A percentile compares a stretch with the other conserved stretches of the same genome.
Evolutionary conservation across 2,888 invertebrate genomes (phyloP).

Genomic region (Corythucha ciliata): DNA sequence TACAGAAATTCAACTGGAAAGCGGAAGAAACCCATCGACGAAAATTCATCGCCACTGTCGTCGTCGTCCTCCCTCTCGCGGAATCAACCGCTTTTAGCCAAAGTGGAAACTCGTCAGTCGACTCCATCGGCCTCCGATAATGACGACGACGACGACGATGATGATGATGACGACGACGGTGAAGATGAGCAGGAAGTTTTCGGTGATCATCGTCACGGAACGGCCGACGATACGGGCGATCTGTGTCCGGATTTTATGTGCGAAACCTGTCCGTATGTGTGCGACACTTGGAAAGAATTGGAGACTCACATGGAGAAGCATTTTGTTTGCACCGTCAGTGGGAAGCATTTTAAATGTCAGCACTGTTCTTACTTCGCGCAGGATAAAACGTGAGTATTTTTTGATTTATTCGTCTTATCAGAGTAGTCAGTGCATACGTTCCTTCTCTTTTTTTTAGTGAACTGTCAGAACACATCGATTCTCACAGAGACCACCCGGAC

Average conservation of each 20-base stretch:
- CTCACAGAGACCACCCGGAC: constrained; percentile 51
- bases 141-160: no score
- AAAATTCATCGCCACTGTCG: no score
- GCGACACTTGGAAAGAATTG: constrained; percentile 48
- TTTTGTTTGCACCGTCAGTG: constrained; percentile 43
- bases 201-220: no score
- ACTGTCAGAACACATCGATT: constrained; percentile 55
- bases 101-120: no score
- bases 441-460: constrained; percentile 37
- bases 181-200: no score
- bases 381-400: constrained; percentile 51
- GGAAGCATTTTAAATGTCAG: constrained; percentile 66
- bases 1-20: constrained; percentile 40
- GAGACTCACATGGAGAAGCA: constrained; percentile 54
- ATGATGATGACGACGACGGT: no score
- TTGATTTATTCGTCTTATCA: background rate
- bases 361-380: constrained; percentile 71
- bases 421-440: background rate
- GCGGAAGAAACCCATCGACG: constrained; percentile 10
- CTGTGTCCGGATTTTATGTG: constrained; percentile 30
- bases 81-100: no score
- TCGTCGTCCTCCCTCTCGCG: no score
- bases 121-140: no score
- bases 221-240: no score
- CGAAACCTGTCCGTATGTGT: constrained; percentile 32